Evolutionary conservation across 2,797 vertebrate genomes (phyloP), one percentile per base, ranked within the genome.

Genomic region (Pseudomugil tenellus): DNA sequence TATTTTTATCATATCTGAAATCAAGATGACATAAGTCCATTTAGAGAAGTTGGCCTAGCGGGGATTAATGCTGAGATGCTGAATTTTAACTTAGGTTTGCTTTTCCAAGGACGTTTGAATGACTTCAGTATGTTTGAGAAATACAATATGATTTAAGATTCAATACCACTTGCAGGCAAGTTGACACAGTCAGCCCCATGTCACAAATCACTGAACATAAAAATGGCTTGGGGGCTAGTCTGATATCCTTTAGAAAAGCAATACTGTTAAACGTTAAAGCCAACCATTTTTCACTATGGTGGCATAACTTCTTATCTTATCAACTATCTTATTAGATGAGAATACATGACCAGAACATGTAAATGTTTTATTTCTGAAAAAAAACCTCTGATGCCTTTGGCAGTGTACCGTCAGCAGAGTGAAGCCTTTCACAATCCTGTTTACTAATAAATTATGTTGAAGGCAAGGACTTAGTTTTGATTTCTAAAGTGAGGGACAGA

Each of bases 41-140:
- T 59, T 25, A 39, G 35, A 74, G 41, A 19, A 72, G 6, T 48
- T 82, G 53, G 21, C 28, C 65, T 29, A 31, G 58, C 63, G 19
- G 51, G 65, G 48, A 63, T 82, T 58, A 58, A 49, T 66, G 68
- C 66, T 77, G 57, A 77, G 70, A 68, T 71, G 57, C 59, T 63
- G 35, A 71, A 67, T 58, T 46, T 67, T 35, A 64, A 64, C 69
- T 64, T 49, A 67, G 74, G 46, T 59, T 61, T 46, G 3, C 37
- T 28, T 64, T 21, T 71, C 75, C 67, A 81, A 80, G 78, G 72
- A 53, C 57, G 62, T 74, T 46, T 26, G 49, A 41, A 62, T 39
- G 32, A 82, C 67, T 70, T 70, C 48, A 61, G 34, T 61, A 35
- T 56, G 56, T 56, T 48, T 43, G 51, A 21, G 29, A 39, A 48